Evolutionary conservation across 1,140 invertebrate genomes (phyloP).

Genomic region (Drosophila albomicans): DNA sequence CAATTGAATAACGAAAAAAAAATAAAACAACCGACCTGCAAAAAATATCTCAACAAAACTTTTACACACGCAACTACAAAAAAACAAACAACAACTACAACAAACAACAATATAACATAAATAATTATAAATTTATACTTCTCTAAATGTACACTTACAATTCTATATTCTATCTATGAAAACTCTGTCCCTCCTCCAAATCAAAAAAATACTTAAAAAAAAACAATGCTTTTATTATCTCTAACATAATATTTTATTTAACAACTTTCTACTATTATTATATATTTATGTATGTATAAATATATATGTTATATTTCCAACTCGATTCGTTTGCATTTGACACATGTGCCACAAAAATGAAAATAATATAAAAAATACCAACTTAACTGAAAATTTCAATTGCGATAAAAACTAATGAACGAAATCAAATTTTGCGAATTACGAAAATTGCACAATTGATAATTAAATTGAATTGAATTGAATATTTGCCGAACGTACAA

Average conservation of each 20-base stretch:
- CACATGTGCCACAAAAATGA: constrained; percentile 61
- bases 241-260: constrained; percentile 77
- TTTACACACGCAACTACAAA: constrained; percentile 57
- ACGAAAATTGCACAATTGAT: constrained; percentile 45
- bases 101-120: constrained; percentile 51
- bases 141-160: constrained; percentile 75
- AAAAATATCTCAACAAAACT: constrained; percentile 46
- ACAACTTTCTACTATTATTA: constrained; percentile 66
- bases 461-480: constrained; percentile 40
- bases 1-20: constrained; percentile 49
- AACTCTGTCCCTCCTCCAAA: constrained; percentile 48
- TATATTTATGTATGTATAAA: constrained; percentile 77
- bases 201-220: too few relatives aligned
- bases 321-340: constrained; percentile 81
- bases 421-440: constrained; percentile 46
- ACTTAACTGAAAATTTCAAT: constrained; percentile 15
- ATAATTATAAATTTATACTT: constrained; percentile 34
- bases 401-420: constrained; percentile 28
- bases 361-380: constrained; percentile 12
- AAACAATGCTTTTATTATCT: constrained; percentile 70
- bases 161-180: constrained; percentile 65
- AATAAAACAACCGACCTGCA: constrained; percentile 50
- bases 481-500: constrained; percentile 64
- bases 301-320: constrained; percentile 62
- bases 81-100: constrained; percentile 67